phyloP scores from a whole-genome alignment of 2,888 invertebrate species.

The Ophion ventricosus region DNA sequence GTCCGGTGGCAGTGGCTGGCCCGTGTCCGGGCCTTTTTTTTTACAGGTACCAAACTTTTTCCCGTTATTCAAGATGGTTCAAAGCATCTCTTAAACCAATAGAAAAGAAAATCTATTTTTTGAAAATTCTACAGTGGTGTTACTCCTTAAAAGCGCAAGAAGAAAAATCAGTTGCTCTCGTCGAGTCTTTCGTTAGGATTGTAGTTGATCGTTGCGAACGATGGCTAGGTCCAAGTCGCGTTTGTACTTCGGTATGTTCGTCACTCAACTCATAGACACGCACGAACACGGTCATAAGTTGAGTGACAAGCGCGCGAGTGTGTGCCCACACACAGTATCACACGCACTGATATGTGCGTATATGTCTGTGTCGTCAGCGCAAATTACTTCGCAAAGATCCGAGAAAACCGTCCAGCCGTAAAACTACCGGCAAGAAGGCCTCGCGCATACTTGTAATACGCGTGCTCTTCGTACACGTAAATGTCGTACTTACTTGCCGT shows the following conservation, averaged over 20 bases:
- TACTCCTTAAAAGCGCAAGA: background rate
- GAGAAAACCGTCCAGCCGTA: slow-evolving; percentile 41
- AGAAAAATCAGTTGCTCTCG: background rate
- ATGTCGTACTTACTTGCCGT: slow-evolving; percentile 21
- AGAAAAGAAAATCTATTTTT: too few species aligned
- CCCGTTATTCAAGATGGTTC: too few species aligned
- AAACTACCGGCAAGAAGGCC: slow-evolving; percentile 36
- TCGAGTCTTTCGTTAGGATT: slow-evolving; percentile 5
- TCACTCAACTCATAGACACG: background rate
- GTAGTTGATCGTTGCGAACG: background rate
- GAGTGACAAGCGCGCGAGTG: too few species aligned
- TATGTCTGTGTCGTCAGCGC: slow-evolving; percentile 13
- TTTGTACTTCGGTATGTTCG: slow-evolving; percentile 22
- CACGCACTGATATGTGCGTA: too few species aligned
- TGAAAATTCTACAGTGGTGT: too few species aligned
- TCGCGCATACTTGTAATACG: slow-evolving; percentile 42
- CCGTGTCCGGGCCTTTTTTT: too few species aligned
- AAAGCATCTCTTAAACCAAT: too few species aligned
- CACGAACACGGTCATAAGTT: too few species aligned
- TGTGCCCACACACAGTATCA: too few species aligned
- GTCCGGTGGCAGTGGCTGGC: too few species aligned
- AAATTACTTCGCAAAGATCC: slow-evolving; percentile 47
- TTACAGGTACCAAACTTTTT: too few species aligned
- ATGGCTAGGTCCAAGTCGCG: slow-evolving; percentile 22
- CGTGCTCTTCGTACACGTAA: slow-evolving; percentile 25